Conservation (phyloP, 2,113 vertebrate species). For the Istiophorus platypterus region DNA sequence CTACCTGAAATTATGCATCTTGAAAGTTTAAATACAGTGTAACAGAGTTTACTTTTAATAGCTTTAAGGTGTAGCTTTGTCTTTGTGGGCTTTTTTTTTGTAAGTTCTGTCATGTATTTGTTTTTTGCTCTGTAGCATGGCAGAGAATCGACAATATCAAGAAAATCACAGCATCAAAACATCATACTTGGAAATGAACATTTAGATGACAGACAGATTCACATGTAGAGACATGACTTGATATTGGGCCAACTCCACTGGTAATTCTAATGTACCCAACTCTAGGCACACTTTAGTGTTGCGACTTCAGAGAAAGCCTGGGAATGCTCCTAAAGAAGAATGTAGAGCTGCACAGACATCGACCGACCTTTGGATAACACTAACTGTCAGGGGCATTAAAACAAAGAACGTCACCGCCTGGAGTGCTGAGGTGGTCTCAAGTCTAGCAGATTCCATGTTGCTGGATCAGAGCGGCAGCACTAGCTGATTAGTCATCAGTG, state of each 20-base stretch:
- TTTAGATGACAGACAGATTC: background rate
- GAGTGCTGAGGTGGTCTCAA: conserved; percentile 56
- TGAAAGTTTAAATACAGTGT: too few species aligned
- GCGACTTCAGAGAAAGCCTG: background rate
- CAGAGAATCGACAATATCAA: background rate
- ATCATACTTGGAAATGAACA: background rate
- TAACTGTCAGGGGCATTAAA: background rate
- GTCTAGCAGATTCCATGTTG: conserved; percentile 72
- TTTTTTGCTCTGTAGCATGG: too few species aligned
- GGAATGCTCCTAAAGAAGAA: background rate
- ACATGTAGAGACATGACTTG: background rate
- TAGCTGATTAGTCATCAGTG: conserved; percentile 79
- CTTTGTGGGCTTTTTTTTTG: background rate
- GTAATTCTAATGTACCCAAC: background rate
- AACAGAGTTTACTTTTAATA: background rate
- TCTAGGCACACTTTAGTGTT: background rate
- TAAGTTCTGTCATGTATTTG: background rate
- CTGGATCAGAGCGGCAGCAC: conserved; percentile 63
- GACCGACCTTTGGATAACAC: background rate
- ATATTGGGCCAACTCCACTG: background rate
- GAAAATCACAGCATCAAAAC: background rate
- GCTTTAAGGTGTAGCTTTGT: background rate
- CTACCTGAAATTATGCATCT: background rate
- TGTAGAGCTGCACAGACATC: background rate
- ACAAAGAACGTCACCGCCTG: conserved; percentile 19